A percentile compares a stretch with the other conserved stretches of the same genome.
These are phyloP conservation scores for Tetragonula clypearis DNA, from an alignment of 1,140 invertebrate species.

Conservation along the genomic window DNA sequence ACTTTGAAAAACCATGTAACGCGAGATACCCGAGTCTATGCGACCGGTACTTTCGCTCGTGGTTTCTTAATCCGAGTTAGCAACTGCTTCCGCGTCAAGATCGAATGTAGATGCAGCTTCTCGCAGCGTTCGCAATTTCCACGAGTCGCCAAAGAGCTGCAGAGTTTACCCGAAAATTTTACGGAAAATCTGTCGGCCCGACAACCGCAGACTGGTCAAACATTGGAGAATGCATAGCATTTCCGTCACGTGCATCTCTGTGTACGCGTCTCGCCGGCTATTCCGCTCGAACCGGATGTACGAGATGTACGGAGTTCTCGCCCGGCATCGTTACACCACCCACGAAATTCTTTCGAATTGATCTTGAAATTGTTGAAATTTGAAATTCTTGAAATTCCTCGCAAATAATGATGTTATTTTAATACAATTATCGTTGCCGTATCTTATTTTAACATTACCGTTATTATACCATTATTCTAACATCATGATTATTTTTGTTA, in stretches of 20 bases:
- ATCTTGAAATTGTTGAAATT: not conserved
- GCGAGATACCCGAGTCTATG: not conserved
- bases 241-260: slow-evolving; percentile 41
- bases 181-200: slow-evolving; percentile 6
- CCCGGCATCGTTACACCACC: slow-evolving; percentile 22
- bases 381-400: too few species aligned
- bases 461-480: too few species aligned
- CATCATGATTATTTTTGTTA: too few species aligned
- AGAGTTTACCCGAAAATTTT: slow-evolving; percentile 13
- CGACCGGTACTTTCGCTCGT: not conserved
- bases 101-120: slow-evolving; percentile 21
- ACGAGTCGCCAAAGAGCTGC: not conserved
- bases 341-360: slow-evolving; percentile 30
- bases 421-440: too few species aligned
- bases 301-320: slow-evolving; percentile 52
- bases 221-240: slow-evolving; percentile 32
- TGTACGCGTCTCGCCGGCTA: not conserved
- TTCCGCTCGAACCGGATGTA: slow-evolving; percentile 29
- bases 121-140: not conserved
- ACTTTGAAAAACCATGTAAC: not conserved
- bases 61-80: slow-evolving; percentile 45
- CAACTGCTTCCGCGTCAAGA: not conserved
- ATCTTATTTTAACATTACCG: too few species aligned
- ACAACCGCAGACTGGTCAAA: not conserved
- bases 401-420: too few species aligned